Percentiles rank a stretch among this genome's conserved stretches.
Evolutionary conservation across 1,140 invertebrate species (phyloP).

Genomic region (Agraylea sexmaculata): DNA sequence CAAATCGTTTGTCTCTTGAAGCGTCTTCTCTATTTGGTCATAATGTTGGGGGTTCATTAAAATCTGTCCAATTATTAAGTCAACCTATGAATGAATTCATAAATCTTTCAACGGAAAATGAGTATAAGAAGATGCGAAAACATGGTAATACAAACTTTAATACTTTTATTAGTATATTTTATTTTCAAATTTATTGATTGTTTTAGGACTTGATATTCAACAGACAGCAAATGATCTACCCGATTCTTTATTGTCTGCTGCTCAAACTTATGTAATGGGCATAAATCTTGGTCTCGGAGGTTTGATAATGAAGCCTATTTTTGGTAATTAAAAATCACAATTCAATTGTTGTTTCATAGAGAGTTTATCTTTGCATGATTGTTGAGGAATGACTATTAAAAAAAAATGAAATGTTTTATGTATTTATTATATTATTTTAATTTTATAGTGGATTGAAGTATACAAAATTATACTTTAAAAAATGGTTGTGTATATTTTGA

Average conservation of each 20-base stretch:
- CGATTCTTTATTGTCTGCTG: slow-evolving; percentile 40
- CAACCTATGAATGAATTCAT: slow-evolving; percentile 48
- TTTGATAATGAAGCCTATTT: slow-evolving; percentile 52
- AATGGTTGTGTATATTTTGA: too few relatives aligned
- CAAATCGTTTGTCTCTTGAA: slow-evolving; percentile 16
- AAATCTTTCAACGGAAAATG: slow-evolving; percentile 56
- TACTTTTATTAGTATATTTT: neutral
- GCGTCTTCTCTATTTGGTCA: slow-evolving; percentile 46
- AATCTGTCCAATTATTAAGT: slow-evolving; percentile 22
- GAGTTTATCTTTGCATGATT: too few relatives aligned
- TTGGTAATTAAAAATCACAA: slow-evolving; percentile 48
- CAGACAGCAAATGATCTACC: slow-evolving; percentile 48
- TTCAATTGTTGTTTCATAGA: too few relatives aligned
- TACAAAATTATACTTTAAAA: slow-evolving; percentile 8
- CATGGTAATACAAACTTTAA: slow-evolving; percentile 12
- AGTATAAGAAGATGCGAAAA: slow-evolving; percentile 48
- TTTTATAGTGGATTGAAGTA: slow-evolving; percentile 12
- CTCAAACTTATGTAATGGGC: slow-evolving; percentile 50
- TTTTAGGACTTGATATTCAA: slow-evolving; percentile 18
- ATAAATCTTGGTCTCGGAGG: slow-evolving; percentile 56
- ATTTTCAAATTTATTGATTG: slow-evolving; percentile 1
- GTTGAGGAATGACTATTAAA: too few relatives aligned
- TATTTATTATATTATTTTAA: slow-evolving; percentile 5
- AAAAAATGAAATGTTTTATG: neutral
- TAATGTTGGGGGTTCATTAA: slow-evolving; percentile 42